Conservation (phyloP, 1,140 invertebrate genomes). For the Formica selysi region DNA sequence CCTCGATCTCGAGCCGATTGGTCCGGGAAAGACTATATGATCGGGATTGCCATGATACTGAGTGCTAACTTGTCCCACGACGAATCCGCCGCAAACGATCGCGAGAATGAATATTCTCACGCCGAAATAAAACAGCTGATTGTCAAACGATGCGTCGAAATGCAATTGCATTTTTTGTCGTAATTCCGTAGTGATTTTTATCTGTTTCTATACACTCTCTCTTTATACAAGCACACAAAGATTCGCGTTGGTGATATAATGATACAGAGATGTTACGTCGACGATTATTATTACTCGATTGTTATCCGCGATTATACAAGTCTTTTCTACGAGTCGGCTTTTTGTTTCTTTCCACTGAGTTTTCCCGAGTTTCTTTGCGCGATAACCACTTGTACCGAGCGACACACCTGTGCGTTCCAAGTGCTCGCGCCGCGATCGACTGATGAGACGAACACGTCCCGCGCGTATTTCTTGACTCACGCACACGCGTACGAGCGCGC, state of each 20-base stretch:
- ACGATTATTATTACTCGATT: neutral
- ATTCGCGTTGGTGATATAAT: neutral
- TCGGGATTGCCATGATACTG: constrained; percentile 24
- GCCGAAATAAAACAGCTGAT: neutral
- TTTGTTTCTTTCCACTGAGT: neutral
- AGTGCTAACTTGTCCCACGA: neutral
- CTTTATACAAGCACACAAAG: neutral
- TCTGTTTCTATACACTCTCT: neutral
- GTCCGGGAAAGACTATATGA: constrained; percentile 61
- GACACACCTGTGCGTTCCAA: constrained; percentile 59
- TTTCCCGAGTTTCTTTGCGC: too few relatives aligned
- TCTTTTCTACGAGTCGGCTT: neutral
- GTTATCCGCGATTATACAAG: neutral
- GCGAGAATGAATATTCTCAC: neutral
- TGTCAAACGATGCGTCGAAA: too few relatives aligned
- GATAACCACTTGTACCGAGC: too few relatives aligned
- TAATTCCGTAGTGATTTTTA: too few relatives aligned
- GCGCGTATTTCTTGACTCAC: constrained; percentile 66
- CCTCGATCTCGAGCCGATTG: neutral
- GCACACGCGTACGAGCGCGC: constrained; percentile 18
- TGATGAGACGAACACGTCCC: constrained; percentile 62
- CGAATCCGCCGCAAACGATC: constrained; percentile 16
- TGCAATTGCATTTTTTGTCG: neutral
- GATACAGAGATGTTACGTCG: neutral
- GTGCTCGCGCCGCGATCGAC: constrained; percentile 67